Base-by-base conservation (phyloP, 2,797 vertebrate genomes). In the Poliocrania exsul region DNA sequence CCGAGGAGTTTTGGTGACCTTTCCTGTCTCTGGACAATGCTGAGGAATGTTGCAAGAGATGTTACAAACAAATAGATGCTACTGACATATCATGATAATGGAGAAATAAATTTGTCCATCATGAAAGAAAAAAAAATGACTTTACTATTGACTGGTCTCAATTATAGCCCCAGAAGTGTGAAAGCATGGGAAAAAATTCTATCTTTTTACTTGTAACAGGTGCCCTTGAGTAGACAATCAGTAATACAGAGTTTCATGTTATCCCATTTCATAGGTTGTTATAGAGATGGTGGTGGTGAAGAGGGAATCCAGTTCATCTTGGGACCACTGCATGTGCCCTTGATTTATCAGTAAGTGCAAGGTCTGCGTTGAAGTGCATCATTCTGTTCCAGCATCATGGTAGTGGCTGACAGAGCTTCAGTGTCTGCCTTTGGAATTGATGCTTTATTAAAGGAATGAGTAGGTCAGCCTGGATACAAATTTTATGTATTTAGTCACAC, bases 321-420 rank as follows among this genome's bases (percentile, higher is more conserved):
- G 26, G 35, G 49, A 70, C 19, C n/a, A 16, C 7, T 21, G 26
- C 3, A 13, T 2, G 0, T 44, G 58, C 1, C 1, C 28, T 33
- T 54, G 66, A 35, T 67, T 65, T 50, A 35, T 19, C 26, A 8
- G 11, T 26, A 49, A 17, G 5, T 44, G 26, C 33, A 42, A 29
- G 16, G 3, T 73, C 26, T 29, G n/a, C 67, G 10, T 7, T 56
- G 10, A 71, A 35, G 5, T 19, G 12, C 37, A 54, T 37, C 61
- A 11, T 28, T 10, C 16, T 86, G 4, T 37, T 74, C 73, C 44
- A 75, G 33, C 9, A 14, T 37, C 46, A 10, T 33, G 42, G 40
- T 25, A 35, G 58, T 31, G 69, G 69, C 26, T 35, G 29, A 10
- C 37, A 29, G 11, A n/a, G 24, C 25, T 81, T 83, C 57, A 16